These are phyloP conservation scores for Homalodisca vitripennis DNA, from an alignment of 1,140 invertebrate species.

Conservation along the genomic window DNA sequence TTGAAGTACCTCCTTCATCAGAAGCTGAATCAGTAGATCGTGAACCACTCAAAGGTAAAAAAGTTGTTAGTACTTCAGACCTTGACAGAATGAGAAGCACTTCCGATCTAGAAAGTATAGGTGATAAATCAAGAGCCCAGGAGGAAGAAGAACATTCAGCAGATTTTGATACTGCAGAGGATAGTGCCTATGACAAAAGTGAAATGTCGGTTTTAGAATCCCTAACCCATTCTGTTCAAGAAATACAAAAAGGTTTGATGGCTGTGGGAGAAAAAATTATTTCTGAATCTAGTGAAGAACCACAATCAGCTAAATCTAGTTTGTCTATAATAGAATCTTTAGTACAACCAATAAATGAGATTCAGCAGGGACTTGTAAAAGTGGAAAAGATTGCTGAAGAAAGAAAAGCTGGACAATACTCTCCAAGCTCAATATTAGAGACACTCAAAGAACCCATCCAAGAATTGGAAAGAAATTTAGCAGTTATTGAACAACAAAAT, in stretches of 20 bases:
- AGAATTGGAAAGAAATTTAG: constrained; percentile 40
- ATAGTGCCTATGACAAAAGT: constrained; percentile 40
- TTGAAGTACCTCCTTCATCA: constrained; percentile 28
- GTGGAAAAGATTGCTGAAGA: constrained; percentile 46
- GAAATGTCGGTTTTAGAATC: constrained; percentile 43
- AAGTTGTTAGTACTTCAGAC: constrained; percentile 16
- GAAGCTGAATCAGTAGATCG: constrained; percentile 25
- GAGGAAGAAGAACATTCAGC: constrained; percentile 35
- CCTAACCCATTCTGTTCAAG: constrained; percentile 41
- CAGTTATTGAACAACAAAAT: constrained; percentile 35
- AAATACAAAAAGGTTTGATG: constrained; percentile 42
- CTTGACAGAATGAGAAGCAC: constrained; percentile 26
- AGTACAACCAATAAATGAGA: constrained; percentile 59
- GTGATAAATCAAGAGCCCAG: constrained; percentile 19
- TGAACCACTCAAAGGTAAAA: constrained; percentile 12
- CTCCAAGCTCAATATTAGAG: constrained; percentile 50
- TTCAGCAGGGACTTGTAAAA: constrained; percentile 57
- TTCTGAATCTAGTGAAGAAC: constrained; percentile 36
- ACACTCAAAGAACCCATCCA: constrained; percentile 53
- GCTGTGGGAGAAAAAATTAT: constrained; percentile 39
- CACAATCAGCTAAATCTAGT: constrained; percentile 35
- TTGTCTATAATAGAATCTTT: constrained; percentile 48
- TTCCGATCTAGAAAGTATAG: constrained; percentile 25
- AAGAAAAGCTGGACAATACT: constrained; percentile 36
- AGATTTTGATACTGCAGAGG: constrained; percentile 39